phyloP scores from a whole-genome alignment of 2,888 invertebrate species.

The Neria commutata region DNA sequence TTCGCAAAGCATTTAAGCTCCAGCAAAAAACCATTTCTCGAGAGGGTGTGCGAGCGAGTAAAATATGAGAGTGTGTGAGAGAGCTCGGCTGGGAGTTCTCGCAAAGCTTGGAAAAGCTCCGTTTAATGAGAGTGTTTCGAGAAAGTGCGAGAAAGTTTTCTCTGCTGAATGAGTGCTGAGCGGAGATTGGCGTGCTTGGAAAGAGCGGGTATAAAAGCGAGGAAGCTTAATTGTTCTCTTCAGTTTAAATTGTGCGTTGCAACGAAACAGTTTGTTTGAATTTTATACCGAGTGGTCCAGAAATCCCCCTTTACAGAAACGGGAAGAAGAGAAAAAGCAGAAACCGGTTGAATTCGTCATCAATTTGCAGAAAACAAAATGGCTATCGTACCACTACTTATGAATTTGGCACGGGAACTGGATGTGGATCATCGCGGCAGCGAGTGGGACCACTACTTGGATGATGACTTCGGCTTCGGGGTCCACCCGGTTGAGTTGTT shows the following conservation, averaged over 20 bases:
- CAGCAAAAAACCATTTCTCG: no score
- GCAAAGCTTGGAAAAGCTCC: background rate
- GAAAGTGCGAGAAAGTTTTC: background rate
- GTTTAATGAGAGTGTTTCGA: background rate
- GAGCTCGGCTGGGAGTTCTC: no score
- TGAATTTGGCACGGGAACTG: conserved; percentile 50
- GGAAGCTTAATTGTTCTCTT: conserved; percentile 7
- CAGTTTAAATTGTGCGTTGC: conserved; percentile 17
- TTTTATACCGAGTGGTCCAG: no score
- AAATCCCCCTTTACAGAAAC: no score
- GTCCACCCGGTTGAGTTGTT: conserved; percentile 50
- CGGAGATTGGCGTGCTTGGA: background rate
- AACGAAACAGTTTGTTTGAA: no score
- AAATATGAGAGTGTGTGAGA: no score
- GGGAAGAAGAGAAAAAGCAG: background rate
- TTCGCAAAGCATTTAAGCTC: no score
- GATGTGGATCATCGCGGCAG: conserved; percentile 40
- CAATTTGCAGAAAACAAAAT: conserved; percentile 43
- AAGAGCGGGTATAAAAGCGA: conserved; percentile 28
- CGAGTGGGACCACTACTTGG: conserved; percentile 35
- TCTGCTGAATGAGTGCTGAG: background rate
- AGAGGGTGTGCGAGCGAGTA: no score
- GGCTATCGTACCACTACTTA: conserved; percentile 52
- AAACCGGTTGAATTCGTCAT: background rate
- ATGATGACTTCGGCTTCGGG: conserved; percentile 55